Evolutionary conservation across 2,888 invertebrate genomes (phyloP).

Genomic region (Watsonalla binaria): DNA sequence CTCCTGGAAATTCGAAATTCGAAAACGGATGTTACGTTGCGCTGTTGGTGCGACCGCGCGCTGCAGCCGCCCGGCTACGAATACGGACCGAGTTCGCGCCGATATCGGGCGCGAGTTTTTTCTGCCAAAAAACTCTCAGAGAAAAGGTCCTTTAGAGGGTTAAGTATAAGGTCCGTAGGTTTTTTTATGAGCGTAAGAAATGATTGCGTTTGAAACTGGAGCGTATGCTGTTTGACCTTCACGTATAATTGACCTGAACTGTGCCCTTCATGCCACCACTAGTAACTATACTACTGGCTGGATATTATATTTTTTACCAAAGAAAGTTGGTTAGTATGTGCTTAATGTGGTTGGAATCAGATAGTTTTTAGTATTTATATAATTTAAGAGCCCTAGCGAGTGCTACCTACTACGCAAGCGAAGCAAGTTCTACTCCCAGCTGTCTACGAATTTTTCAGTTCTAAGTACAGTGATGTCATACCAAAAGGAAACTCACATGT

Average conservation of each 20-base stretch:
- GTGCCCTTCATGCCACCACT: neutral
- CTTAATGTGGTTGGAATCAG: too few species aligned
- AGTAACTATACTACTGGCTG: too few species aligned
- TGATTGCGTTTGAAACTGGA: conserved; percentile 28
- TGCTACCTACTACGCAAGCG: too few species aligned
- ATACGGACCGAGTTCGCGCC: conserved; percentile 48
- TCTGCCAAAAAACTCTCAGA: conserved; percentile 65
- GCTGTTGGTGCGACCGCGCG: conserved; percentile 60
- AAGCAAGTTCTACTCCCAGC: too few species aligned
- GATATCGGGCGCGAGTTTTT: conserved; percentile 53
- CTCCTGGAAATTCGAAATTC: conserved; percentile 47
- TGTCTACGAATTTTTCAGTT: too few species aligned
- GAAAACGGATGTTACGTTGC: conserved; percentile 32
- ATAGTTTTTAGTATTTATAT: too few species aligned
- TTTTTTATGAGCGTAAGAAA: conserved; percentile 28
- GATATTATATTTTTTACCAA: too few species aligned
- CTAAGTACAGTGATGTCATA: too few species aligned
- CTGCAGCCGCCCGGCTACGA: conserved; percentile 66
- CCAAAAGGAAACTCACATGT: too few species aligned
- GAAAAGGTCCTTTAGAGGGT: conserved; percentile 68
- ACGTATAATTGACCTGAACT: conserved; percentile 15
- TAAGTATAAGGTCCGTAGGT: conserved; percentile 60
- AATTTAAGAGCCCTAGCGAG: too few species aligned
- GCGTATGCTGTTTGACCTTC: conserved; percentile 38
- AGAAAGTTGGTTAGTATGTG: too few species aligned